Evolutionary conservation across 2,888 invertebrate species (phyloP).

Genomic region (Lycaena phlaeas): DNA sequence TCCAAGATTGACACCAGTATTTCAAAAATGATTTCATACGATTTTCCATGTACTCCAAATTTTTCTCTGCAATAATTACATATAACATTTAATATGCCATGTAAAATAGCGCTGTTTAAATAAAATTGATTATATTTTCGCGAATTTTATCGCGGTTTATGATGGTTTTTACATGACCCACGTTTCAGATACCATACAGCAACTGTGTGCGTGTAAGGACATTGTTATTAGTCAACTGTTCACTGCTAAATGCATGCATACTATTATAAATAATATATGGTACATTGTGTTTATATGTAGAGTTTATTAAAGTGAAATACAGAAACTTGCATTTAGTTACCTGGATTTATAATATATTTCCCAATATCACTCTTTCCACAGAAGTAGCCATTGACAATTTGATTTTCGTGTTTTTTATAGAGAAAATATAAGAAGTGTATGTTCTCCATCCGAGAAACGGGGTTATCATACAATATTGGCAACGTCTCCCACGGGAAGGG

Average conservation of each 20-base stretch:
- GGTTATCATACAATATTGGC: constrained; percentile 75
- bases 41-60: constrained; percentile 76
- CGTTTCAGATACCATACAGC: too few species aligned
- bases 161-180: too few species aligned
- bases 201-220: too few species aligned
- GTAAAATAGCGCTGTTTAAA: too few species aligned
- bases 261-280: too few species aligned
- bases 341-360: constrained; percentile 80
- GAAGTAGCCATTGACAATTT: constrained; percentile 73
- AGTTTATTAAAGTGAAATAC: too few species aligned
- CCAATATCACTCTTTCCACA: constrained; percentile 56
- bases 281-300: too few species aligned
- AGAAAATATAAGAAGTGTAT: constrained; percentile 77
- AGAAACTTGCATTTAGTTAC: constrained; percentile 33
- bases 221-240: too few species aligned
- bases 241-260: too few species aligned
- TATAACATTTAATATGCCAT: too few species aligned
- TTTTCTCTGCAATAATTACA: constrained; percentile 56
- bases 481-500: constrained; percentile 86
- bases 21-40: constrained; percentile 72
- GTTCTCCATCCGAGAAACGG: constrained; percentile 83
- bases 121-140: too few species aligned
- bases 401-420: constrained; percentile 72
- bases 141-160: too few species aligned
- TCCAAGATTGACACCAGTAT: constrained; percentile 74